These are phyloP conservation scores for Lepidocyrtinus sp. DNA, from an alignment of 2,888 invertebrate genomes.

Conservation along the genomic window DNA sequence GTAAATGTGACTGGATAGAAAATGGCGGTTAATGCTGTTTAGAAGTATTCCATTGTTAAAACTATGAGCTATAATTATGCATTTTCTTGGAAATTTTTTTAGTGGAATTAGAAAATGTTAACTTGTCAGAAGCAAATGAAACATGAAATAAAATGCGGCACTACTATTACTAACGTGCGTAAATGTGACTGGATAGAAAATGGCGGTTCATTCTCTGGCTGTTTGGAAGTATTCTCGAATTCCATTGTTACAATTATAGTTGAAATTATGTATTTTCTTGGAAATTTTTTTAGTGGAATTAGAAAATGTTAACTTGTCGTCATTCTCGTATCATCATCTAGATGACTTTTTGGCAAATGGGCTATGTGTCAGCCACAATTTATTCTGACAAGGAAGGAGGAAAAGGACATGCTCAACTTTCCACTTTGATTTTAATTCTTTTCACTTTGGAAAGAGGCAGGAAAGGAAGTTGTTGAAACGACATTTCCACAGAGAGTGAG, in stretches of 20 bases:
- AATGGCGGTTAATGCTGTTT: too few species aligned
- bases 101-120: slow-evolving; percentile 23
- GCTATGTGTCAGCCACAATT: slow-evolving; percentile 46
- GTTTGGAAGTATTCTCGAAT: too few species aligned
- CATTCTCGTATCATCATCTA: slow-evolving; percentile 5
- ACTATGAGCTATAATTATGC: too few species aligned
- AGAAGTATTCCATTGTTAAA: too few species aligned
- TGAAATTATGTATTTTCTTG: too few species aligned
- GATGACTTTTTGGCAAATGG: slow-evolving; percentile 51
- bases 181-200: not conserved
- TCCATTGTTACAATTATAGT: too few species aligned
- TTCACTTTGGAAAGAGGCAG: slow-evolving; percentile 9
- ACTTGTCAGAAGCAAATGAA: slow-evolving; percentile 2
- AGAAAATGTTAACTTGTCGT: slow-evolving; percentile 25
- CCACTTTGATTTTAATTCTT: slow-evolving; percentile 29
- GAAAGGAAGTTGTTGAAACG: slow-evolving; percentile 52
- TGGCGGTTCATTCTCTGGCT: too few species aligned
- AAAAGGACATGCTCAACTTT: slow-evolving; percentile 29
- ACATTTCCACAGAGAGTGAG: slow-evolving; percentile 40
- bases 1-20: not conserved
- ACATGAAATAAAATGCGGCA: not conserved
- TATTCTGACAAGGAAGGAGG: slow-evolving; percentile 54
- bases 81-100: too few species aligned
- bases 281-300: not conserved
- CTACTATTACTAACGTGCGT: not conserved